Evolutionary conservation across 2,888 invertebrate species (phyloP).

Genomic region (Chaetoderma sp.): DNA sequence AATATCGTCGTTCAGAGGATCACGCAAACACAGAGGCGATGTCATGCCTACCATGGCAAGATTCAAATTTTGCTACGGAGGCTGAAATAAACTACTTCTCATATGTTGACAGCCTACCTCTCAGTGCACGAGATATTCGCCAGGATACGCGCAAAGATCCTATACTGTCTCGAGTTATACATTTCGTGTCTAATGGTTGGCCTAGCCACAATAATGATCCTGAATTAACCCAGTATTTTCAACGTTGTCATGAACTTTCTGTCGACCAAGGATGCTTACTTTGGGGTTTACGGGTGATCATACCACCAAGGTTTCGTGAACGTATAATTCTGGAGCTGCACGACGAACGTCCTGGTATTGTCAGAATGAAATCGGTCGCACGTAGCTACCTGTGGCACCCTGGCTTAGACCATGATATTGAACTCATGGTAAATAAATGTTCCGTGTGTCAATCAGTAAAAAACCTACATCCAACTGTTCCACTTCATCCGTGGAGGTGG

Average conservation of each 20-base stretch:
- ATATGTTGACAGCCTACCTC: conserved; percentile 27
- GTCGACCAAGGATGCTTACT: conserved; percentile 24
- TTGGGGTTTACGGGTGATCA: conserved; percentile 35
- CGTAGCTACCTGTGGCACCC: conserved; percentile 33
- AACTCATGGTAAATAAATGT: conserved; percentile 43
- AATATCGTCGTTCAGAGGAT: background rate
- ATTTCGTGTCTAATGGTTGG: conserved; percentile 31
- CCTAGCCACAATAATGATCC: background rate
- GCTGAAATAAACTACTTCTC: conserved; percentile 21
- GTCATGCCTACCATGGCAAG: conserved; percentile 44
- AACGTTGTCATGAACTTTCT: conserved; percentile 22
- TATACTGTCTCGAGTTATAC: conserved; percentile 24
- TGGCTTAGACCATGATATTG: conserved; percentile 36
- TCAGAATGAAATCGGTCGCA: conserved; percentile 45
- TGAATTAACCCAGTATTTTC: conserved; percentile 18
- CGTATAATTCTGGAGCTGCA: conserved; percentile 45
- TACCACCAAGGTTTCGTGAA: conserved; percentile 33
- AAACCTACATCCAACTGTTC: conserved; percentile 36
- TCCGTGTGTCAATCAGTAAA: conserved; percentile 34
- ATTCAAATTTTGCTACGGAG: background rate
- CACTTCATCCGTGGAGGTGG: conserved; percentile 49
- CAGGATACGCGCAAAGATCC: conserved; percentile 28
- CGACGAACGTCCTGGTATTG: conserved; percentile 47
- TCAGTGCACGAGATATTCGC: conserved; percentile 23
- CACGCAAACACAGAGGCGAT: conserved; percentile 53